Evolutionary conservation across 35 echinoderm and acorn worm genomes (phyloP).

Genomic region (Strongylocentrotus purpuratus): DNA sequence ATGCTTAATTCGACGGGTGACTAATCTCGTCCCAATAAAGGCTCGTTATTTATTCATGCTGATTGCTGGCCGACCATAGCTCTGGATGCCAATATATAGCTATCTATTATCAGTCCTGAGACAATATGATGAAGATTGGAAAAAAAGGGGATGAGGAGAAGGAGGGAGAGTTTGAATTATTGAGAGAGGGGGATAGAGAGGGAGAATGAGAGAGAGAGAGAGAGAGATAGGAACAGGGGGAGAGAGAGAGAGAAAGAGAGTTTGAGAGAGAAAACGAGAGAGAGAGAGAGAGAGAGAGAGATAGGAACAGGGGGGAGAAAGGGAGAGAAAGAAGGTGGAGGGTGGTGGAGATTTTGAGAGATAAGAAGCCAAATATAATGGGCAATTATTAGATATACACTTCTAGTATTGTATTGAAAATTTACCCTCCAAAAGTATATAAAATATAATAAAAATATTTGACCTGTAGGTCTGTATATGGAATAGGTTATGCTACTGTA

Average conservation of each 20-base stretch:
- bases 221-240: not conserved
- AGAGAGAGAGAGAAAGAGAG: not conserved
- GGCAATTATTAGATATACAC: not conserved
- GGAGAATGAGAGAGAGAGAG: not conserved
- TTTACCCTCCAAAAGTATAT: not conserved
- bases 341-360: not conserved
- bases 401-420: not conserved
- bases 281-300: not conserved
- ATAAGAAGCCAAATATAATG: not conserved
- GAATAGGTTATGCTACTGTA: too few relatives aligned
- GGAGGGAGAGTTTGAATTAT: not conserved
- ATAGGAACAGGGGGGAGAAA: not conserved
- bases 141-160: not conserved
- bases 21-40: slow-evolving; percentile 24
- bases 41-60: slow-evolving; percentile 29
- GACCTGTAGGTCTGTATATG: too few relatives aligned
- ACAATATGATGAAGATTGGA: not conserved
- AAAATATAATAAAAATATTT: too few relatives aligned
- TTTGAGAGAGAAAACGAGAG: not conserved
- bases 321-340: not conserved
- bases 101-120: not conserved
- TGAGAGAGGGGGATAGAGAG: not conserved
- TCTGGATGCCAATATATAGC: slow-evolving; percentile 1
- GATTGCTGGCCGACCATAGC: not conserved
- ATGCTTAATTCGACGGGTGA: slow-evolving; percentile 2